Base-by-base conservation (phyloP, 2,888 invertebrate species). In the Clunio marinus region DNA sequence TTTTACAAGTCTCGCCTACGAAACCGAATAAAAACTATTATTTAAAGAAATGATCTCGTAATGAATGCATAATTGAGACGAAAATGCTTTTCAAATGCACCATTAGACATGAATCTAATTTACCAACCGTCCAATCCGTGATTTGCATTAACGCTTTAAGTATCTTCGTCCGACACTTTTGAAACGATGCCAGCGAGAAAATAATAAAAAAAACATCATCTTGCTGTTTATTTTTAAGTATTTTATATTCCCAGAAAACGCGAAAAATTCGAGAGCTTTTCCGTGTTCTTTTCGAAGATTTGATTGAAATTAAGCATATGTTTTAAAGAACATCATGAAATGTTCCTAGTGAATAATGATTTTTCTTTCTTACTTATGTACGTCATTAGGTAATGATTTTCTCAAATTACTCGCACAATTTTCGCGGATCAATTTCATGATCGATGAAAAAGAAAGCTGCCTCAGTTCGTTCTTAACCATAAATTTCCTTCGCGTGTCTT, bases 261-360 rank as follows among this genome's bases (percentile, higher is more conserved):
- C 17, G 20, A 37, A n/a, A 32, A 10, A 35, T 13, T 2, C 25
- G 17, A 59, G 25, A 28, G 32, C 35, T 25, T 62, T 62, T 62
- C 62, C 62, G 62, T 65, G 63, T 65, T 46, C 63, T 46, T 46
- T 27, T 32, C 24, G 15, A 15, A 17, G 41, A 28, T 65, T 22
- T 55, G 66, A 66, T 55, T 66, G 66, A 66, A 46, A 66, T 55
- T 66, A 20, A 66, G 28, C 66, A 66, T 55, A 45, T 66, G 66
- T 22, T 20, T 51, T 17, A 7, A n/a, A n/a, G 41, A n/a, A 4
- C 3, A 8, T 4, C 41, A 10, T 4, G 32, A 32, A 4, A 32
- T 45, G 4, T 45, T 10, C n/a, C 7, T 45, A 45, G n/a, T n/a
- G n/a, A n/a, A n/a, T n/a, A n/a, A n/a, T 45, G 15, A n/a, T n/a